Conservation (phyloP, 2,113 vertebrate species). For the Spheniscus mendiculus region DNA sequence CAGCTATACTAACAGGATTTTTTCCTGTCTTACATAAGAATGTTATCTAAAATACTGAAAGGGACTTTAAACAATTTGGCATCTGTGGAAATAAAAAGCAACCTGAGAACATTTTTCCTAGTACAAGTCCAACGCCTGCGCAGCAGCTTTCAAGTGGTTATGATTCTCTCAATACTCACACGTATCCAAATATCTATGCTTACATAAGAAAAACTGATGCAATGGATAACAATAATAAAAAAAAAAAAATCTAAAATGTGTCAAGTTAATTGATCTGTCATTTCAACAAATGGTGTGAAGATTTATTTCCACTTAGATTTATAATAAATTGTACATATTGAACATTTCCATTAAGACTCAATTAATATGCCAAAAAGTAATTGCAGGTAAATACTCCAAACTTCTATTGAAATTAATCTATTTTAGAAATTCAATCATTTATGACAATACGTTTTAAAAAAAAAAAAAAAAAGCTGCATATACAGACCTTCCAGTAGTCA, state of each 20-base stretch:
- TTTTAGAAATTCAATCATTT: not conserved
- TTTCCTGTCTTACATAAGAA: not conserved
- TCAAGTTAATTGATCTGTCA: not conserved
- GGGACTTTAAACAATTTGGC: not conserved
- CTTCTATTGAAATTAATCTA: not conserved
- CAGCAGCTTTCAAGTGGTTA: not conserved
- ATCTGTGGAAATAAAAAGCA: not conserved
- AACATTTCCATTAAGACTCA: not conserved
- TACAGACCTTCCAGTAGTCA: conserved; percentile 99
- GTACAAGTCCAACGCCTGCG: not conserved
- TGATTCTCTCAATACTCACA: not conserved
- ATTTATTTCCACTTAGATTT: not conserved
- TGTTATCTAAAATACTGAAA: not conserved
- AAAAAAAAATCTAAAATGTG: not conserved
- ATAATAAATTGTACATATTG: not conserved
- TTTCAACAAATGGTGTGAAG: not conserved
- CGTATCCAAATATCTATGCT: not conserved
- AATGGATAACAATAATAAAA: not conserved
- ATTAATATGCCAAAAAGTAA: not conserved
- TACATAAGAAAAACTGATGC: not conserved
- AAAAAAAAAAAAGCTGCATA: not conserved
- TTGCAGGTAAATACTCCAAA: not conserved
- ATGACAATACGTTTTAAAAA: not conserved
- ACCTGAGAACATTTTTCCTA: not conserved
- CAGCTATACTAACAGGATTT: not conserved